Percentiles rank a stretch among this genome's conserved stretches.
Conservation (phyloP, 2,888 invertebrate species). For the Nematopogon swammerdamellus region DNA sequence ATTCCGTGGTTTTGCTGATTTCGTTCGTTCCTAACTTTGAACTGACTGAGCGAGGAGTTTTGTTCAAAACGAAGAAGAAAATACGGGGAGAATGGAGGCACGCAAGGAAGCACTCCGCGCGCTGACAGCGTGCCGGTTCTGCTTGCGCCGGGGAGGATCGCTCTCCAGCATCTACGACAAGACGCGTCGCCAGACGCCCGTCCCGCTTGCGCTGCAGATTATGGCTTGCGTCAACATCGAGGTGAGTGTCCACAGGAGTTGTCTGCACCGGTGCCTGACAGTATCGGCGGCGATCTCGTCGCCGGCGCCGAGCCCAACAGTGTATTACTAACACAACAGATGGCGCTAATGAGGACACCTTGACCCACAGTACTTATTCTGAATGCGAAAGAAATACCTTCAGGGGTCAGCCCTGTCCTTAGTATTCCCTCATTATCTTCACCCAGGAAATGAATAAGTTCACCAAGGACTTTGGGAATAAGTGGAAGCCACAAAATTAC, state of each 20-base stretch:
- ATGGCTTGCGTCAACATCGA: slow-evolving; percentile 75
- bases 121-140: slow-evolving; percentile 72
- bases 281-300: slow-evolving; percentile 16
- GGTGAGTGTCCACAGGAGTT: slow-evolving; percentile 56
- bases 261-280: no score
- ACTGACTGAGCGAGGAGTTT: no score
- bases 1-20: no score
- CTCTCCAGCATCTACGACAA: slow-evolving; percentile 66
- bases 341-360: slow-evolving; percentile 13
- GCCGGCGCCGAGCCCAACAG: slow-evolving; percentile 3
- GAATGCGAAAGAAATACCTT: no score
- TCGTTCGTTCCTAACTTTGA: no score
- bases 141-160: slow-evolving; percentile 61
- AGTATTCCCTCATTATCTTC: no score
- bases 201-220: slow-evolving; percentile 69
- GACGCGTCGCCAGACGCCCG: slow-evolving; percentile 54
- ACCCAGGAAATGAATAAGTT: no score
- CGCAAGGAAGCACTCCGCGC: slow-evolving; percentile 58
- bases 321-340: slow-evolving; percentile 12
- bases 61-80: neutral
- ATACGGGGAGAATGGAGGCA: slow-evolving; percentile 50
- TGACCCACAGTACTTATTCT: no score
- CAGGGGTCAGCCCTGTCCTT: no score
- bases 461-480: no score
- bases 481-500: no score